Evolutionary conservation across 2,797 vertebrate genomes (phyloP), one percentile per base, ranked within the genome.

Genomic region (Spinibarbus caldwelli): DNA sequence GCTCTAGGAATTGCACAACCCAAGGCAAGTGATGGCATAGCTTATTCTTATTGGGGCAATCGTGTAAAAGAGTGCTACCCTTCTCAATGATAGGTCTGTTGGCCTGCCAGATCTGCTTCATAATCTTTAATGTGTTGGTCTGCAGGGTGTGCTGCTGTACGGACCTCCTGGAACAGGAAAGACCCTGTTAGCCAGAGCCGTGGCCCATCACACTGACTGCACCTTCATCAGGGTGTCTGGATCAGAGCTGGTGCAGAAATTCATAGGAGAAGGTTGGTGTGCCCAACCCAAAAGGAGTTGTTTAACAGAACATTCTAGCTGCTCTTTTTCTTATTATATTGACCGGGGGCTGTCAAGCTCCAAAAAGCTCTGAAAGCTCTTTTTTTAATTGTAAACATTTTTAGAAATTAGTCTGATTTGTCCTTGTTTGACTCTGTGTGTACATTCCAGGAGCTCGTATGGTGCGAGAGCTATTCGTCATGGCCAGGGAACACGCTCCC

Each of bases 151-250:
- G 89, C 92, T 99, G 91, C 92, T 99, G 6, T 99, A 99, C 0
- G 98, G 98, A 2, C 98, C 98, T 29, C 98, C 98, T 0, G 98
- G 98, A 36, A 99, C 98, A 2, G 98, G 98, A 77, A 99, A 99
- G 95, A 99, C 98, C 0, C 93, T 99, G 86, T 93, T 99, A 87
- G 98, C 98, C 87, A 93, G 98, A 91, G 98, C 98, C 0, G 98
- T 99, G 83, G 98, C 98, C 78, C 98, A 99, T 87, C 98, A 99
- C 92, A 99, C 98, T 0, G 98, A 99, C 93, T 99, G 98, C 88
- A 99, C 98, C 84, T 99, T 99, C 92, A 99, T 99, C 92, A 96
- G 98, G 0, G 98, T 99, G 43, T 99, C 98, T 0, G 98, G 98
- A 85, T 99, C 98, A 0, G 98, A 99, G 89, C 93, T 99, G 82